A percentile compares a stretch with the other conserved stretches of the same genome.
Conservation (phyloP, 64 coral and sea anemone species). For the Actinia tenebrosa region DNA sequence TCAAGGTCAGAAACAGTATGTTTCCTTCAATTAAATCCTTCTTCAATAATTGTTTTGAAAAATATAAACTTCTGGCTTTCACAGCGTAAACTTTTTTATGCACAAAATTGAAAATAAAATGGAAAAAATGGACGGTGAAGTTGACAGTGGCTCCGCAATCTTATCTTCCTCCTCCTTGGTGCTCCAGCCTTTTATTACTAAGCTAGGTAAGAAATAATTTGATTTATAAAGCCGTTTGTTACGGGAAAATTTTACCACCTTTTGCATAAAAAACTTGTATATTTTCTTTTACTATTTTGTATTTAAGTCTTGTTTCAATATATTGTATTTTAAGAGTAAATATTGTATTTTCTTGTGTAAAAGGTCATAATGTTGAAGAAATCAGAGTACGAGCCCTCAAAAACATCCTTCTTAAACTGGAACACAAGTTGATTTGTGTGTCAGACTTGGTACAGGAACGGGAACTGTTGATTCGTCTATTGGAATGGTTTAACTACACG, state of each 20-base stretch:
- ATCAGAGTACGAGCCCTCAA: constrained; percentile 79
- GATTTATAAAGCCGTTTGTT: neutral
- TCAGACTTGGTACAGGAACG: constrained; percentile 89
- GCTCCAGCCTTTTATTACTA: constrained; percentile 60
- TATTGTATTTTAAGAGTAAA: neutral
- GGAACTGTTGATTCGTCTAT: constrained; percentile 65
- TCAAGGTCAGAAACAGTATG: constrained; percentile 10
- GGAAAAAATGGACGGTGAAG: constrained; percentile 3
- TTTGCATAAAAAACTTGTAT: too few relatives aligned
- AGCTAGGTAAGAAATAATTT: constrained; percentile 60
- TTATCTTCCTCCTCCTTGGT: constrained; percentile 32
- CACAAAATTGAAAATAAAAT: constrained; percentile 38
- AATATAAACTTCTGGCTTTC: neutral
- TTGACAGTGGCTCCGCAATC: constrained; percentile 7
- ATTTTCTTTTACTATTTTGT: too few relatives aligned
- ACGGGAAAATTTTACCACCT: too few relatives aligned
- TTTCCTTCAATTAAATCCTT: constrained; percentile 10
- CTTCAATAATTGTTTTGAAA: neutral
- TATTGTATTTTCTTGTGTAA: neutral
- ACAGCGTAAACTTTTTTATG: neutral
- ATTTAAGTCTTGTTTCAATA: too few relatives aligned
- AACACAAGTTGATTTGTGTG: constrained; percentile 76
- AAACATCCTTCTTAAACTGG: constrained; percentile 91
- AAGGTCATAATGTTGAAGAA: constrained; percentile 89
- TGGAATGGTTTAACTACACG: constrained; percentile 93